These are phyloP conservation scores for Habropoda laboriosa DNA, from an alignment of 1,140 invertebrate species.

Conservation along the genomic window DNA sequence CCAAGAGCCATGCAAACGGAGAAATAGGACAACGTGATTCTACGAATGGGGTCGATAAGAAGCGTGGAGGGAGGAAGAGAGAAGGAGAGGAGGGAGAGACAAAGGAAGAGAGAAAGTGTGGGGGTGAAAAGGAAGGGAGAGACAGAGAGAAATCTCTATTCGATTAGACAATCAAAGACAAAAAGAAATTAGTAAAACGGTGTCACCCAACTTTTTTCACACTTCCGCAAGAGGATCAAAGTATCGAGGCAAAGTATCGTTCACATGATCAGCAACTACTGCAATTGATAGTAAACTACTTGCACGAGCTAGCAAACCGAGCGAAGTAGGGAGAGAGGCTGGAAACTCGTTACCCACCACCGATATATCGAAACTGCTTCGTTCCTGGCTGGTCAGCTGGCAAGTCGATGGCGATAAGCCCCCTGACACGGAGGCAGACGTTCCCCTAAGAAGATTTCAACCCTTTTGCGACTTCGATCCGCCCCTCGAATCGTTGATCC, in stretches of 20 bases:
- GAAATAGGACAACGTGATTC: background rate
- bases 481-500: background rate
- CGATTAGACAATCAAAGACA: background rate
- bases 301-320: too few species aligned
- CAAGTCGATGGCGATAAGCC: conserved; percentile 23
- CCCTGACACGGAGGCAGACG: background rate
- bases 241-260: background rate
- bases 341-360: conserved; percentile 14
- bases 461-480: conserved; percentile 2
- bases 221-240: background rate
- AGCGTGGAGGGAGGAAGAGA: background rate
- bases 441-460: conserved; percentile 18
- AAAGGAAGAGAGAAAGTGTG: too few species aligned
- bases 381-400: too few species aligned
- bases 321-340: background rate
- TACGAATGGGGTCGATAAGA: background rate
- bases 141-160: too few species aligned
- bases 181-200: too few species aligned
- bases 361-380: conserved; percentile 16
- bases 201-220: too few species aligned
- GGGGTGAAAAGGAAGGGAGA: too few species aligned
- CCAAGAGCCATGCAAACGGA: background rate
- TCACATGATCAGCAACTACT: too few species aligned
- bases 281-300: conserved; percentile 11
- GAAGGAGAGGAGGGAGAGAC: too few species aligned